Evolutionary conservation across 2,113 vertebrate genomes (phyloP).

Genomic region (Pogona vitticeps): DNA sequence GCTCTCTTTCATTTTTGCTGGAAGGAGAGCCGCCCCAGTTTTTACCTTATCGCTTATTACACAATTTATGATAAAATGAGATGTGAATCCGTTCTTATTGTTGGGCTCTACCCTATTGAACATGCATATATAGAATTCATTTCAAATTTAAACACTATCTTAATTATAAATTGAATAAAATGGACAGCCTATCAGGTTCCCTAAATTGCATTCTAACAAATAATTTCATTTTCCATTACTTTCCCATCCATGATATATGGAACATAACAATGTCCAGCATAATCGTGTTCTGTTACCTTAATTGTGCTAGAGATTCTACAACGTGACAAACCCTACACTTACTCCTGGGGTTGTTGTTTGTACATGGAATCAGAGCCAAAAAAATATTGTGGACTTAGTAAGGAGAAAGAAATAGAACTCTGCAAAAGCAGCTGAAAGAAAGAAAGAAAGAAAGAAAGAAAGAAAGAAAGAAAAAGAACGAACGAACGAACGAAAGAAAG

Average conservation of each 20-base stretch:
- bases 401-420: slow-evolving; percentile 16
- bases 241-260: slow-evolving; percentile 75
- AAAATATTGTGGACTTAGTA: slow-evolving; percentile 28
- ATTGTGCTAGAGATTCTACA: slow-evolving; percentile 73
- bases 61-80: slow-evolving; percentile 93
- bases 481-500: background rate
- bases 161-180: slow-evolving; percentile 86
- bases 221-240: slow-evolving; percentile 84
- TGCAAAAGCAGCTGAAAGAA: slow-evolving; percentile 3
- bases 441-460: no score
- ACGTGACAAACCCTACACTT: slow-evolving; percentile 42
- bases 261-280: slow-evolving; percentile 70
- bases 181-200: slow-evolving; percentile 78
- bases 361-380: background rate
- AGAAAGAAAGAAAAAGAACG: no score
- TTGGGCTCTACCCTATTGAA: slow-evolving; percentile 82
- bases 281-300: slow-evolving; percentile 71
- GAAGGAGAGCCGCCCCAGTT: slow-evolving; percentile 88
- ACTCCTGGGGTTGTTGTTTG: slow-evolving; percentile 44
- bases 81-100: slow-evolving; percentile 87
- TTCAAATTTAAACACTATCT: slow-evolving; percentile 86
- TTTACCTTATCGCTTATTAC: slow-evolving; percentile 97
- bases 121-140: slow-evolving; percentile 84
- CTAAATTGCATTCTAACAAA: slow-evolving; percentile 85
- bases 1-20: slow-evolving; percentile 88